Base-by-base conservation (phyloP, 2,797 vertebrate genomes). In the Thalassophryne amazonica region DNA sequence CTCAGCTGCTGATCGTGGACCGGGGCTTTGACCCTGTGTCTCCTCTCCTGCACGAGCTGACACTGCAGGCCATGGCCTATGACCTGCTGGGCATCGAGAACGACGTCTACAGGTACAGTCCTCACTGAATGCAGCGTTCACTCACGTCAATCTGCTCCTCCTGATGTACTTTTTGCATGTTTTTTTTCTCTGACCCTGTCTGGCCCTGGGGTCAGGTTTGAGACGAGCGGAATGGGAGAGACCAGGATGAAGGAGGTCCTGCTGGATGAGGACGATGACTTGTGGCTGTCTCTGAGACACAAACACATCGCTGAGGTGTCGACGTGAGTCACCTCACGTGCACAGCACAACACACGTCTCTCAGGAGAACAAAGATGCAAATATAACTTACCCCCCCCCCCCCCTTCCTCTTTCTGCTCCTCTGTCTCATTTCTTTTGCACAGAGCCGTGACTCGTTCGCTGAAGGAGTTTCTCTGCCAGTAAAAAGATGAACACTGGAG, bases 281-380 rank as follows among this genome's bases (percentile, higher is more conserved):
- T 99, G 43, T 99, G 97, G 97, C 88, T 97, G 36, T 81, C 88
- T 0, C 68, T 99, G 57, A 94, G 95, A 69, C 96, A 99, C 88
- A 99, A 99, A 56, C 97, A 98, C 86, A 98, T 98, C 0, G 96
- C 97, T 0, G 96, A 99, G 68, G 97, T 99, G 76, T 97, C 96
- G 64, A 95, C 96, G 97, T 99, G 89, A 93, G 97, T 74, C 6
- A 1, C 23, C 50, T 10, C n/a, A 3, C 24, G 18, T 18, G 14
- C 14, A 11, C 16, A 0, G 25, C 11, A 24, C 37, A 21, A 47
- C 30, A 23, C 17, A 12, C 14, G 20, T 7, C 1, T 3, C 34
- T 27, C 3, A 14, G 5, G 29, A 12, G 32, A 31, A 51, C 2
- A 28, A 20, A 4, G 17, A 49, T n/a, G n/a, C 13, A 27, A 3